Evolutionary conservation across 2,888 invertebrate genomes (phyloP), one percentile per base, ranked within the genome.

Genomic region (Phoenoteleia sp.): DNA sequence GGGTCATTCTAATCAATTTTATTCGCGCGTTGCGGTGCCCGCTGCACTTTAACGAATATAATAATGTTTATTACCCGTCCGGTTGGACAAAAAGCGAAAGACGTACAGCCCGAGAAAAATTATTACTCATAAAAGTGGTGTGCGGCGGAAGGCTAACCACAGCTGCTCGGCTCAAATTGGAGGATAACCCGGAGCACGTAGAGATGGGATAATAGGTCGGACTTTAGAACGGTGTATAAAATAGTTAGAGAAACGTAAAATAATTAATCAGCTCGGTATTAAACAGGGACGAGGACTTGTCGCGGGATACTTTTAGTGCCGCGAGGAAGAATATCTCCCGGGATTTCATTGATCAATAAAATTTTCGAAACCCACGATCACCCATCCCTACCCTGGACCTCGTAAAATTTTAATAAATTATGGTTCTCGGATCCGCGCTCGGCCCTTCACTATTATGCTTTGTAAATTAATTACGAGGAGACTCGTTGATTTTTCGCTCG

Each of bases 101-200:
- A 64, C 27, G 36, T 52, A 45, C 54, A 45, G 33, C 15, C 56
- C n/a, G 36, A 64, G 72, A 80, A 80, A 80, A 80, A 72, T 72
- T 80, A 80, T 80, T 80, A 33, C 72, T 72, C 72, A 66, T 80
- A 80, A 81, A 81, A 81, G 47, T 67, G 49, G 66, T 58, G 45
- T 42, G 58, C 62, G 72, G 72, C 33, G 39, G 66, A 81, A 81
- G 71, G 74, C 60, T 81, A 81, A 81, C 81, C 74, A 60, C 81
- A 60, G 66, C 67, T 81, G 71, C 62, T 39, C 42, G 47, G 58
- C 33, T 81, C 47, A 69, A 79, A 71, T 71, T 71, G 79, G 71
- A 79, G 66, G 39, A 67, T 64, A 45, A 64, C 72, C 54, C 62
- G 42, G 27, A 58, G 49, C 54, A n/a, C n/a, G 33, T 42, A 25